Percentiles rank a stretch among this genome's conserved stretches.
Conservation (phyloP, 2,797 vertebrate species). For the Crossoptilon crossoptilon region DNA sequence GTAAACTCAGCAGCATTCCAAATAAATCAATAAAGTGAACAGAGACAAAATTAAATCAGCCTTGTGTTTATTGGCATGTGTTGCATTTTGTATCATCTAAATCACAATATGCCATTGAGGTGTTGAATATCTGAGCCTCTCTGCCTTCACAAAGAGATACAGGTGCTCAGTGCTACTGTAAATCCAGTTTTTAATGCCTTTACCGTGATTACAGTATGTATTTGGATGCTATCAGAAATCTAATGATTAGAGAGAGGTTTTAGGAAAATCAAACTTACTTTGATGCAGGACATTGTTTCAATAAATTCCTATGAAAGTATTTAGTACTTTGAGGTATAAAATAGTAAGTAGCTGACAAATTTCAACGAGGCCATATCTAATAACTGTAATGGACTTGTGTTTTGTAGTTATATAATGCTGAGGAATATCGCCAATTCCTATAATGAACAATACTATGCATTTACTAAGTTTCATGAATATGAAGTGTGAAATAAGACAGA, state of each 20-base stretch:
- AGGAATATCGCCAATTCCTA: conserved; percentile 1
- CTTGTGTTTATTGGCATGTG: conserved; percentile 65
- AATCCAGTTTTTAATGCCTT: background rate
- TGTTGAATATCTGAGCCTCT: conserved; percentile 2
- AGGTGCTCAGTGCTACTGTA: background rate
- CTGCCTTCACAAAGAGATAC: background rate
- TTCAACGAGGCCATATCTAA: background rate
- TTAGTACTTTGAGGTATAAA: background rate
- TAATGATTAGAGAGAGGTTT: conserved; percentile 35
- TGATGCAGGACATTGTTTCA: background rate
- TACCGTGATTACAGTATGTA: background rate
- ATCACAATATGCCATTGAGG: conserved; percentile 26
- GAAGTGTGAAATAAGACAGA: background rate
- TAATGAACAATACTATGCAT: background rate
- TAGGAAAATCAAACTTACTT: background rate
- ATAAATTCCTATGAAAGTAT: background rate
- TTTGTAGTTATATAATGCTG: background rate
- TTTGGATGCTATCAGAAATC: conserved; percentile 24
- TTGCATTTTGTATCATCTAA: conserved; percentile 52
- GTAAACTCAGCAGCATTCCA: conserved; percentile 68
- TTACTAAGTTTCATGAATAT: background rate
- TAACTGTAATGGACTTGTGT: background rate
- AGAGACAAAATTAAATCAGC: conserved; percentile 63
- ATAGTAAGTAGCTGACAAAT: background rate
- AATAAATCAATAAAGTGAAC: conserved; percentile 66